phyloP scores from a whole-genome alignment of 2,113 vertebrate species.

The Amblyornis subalaris region DNA sequence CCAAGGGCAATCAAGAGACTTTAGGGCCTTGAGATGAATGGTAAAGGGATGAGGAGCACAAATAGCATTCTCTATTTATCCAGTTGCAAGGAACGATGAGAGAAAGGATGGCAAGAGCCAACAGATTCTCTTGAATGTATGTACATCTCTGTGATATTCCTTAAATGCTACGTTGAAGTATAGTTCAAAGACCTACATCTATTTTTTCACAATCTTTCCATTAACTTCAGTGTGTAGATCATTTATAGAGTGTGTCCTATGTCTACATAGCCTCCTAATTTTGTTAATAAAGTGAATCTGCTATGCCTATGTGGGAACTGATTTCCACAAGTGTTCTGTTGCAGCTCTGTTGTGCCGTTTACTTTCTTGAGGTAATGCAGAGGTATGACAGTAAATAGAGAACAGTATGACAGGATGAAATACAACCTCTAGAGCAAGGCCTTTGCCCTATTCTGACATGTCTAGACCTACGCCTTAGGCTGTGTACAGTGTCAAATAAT shows the following conservation, averaged over 20 bases:
- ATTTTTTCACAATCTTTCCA: neutral
- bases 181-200: neutral
- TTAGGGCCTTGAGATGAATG: neutral
- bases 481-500: neutral
- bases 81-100: neutral
- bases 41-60: neutral
- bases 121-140: neutral
- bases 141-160: neutral
- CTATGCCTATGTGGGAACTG: neutral
- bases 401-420: rapidly evolving
- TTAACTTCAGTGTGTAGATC: neutral
- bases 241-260: neutral
- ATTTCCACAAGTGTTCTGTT: neutral
- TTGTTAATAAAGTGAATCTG: neutral
- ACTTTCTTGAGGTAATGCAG: neutral
- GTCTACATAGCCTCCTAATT: neutral
- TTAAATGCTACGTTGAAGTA: neutral
- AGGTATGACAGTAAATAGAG: neutral
- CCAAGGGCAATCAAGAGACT: no score
- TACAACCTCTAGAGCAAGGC: neutral
- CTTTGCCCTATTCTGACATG: neutral
- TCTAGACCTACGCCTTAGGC: neutral
- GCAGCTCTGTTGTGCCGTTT: neutral
- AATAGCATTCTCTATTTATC: neutral
- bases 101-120: neutral